These are phyloP conservation scores for Pseudotriccus pelzelni DNA, from an alignment of 2,797 vertebrate genomes.

Conservation along the genomic window DNA sequence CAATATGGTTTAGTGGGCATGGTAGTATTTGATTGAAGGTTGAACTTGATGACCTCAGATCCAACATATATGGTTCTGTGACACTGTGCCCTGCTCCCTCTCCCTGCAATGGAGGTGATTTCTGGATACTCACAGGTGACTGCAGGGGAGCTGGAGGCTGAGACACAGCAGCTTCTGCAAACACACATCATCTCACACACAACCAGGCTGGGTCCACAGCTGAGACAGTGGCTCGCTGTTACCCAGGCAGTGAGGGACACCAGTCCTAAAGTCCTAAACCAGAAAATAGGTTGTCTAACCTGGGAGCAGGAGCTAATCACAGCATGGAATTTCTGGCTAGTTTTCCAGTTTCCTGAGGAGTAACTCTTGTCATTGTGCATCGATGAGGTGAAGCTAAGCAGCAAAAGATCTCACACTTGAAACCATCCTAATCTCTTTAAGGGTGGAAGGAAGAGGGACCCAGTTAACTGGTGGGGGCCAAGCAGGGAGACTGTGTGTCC, in stretches of 20 bases:
- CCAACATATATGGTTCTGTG: background rate
- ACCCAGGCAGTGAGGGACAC: too few species aligned
- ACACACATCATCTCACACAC: background rate
- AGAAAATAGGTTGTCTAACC: background rate
- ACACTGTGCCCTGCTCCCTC: background rate
- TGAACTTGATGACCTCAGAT: background rate
- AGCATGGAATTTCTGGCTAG: background rate
- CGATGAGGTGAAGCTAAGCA: background rate
- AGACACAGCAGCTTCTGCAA: background rate
- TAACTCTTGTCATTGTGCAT: background rate
- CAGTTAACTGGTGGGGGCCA: background rate
- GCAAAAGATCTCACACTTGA: background rate
- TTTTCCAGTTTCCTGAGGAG: background rate
- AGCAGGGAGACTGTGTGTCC: background rate
- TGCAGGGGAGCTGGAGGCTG: background rate
- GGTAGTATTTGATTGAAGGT: fast-evolving
- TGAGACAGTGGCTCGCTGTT: background rate
- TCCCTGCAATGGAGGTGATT: background rate
- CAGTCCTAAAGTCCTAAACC: background rate
- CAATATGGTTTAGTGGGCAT: background rate
- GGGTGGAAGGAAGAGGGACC: background rate
- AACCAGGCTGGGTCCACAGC: background rate
- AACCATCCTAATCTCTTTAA: background rate
- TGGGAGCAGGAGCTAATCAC: background rate
- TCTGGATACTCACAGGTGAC: background rate